These are phyloP conservation scores for Lordiphosa mommai DNA, from an alignment of 1,140 invertebrate species.

Conservation along the genomic window DNA sequence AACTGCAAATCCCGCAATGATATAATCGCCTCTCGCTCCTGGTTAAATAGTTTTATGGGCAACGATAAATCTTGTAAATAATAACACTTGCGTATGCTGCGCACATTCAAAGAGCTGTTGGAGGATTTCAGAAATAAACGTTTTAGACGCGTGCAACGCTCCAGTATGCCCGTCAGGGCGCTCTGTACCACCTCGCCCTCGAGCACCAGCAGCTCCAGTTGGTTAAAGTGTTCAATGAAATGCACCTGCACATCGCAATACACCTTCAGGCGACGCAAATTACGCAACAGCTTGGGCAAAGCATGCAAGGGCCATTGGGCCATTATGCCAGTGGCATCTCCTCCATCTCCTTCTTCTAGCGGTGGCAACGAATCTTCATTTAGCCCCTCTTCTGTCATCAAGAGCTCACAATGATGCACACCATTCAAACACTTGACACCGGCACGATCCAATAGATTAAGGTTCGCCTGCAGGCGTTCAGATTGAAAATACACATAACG, in stretches of 20 bases:
- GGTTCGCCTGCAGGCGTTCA: conserved; percentile 28
- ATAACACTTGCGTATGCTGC: background rate
- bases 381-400: background rate
- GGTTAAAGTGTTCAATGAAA: conserved; percentile 35
- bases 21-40: background rate
- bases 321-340: background rate
- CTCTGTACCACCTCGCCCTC: conserved; percentile 25
- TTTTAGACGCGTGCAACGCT: conserved; percentile 30
- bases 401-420: conserved; percentile 30
- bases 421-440: conserved; percentile 12
- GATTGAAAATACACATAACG: conserved; percentile 25
- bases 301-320: conserved; percentile 44
- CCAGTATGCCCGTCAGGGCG: conserved; percentile 35
- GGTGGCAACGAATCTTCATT: too few relatives aligned
- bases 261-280: conserved; percentile 23
- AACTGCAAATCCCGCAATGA: conserved; percentile 1
- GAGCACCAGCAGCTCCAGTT: conserved; percentile 24
- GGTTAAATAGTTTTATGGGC: conserved; percentile 14
- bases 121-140: conserved; percentile 17
- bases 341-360: background rate
- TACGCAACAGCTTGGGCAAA: conserved; percentile 35
- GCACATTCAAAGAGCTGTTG: background rate
- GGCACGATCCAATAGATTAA: conserved; percentile 30
- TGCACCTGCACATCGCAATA: conserved; percentile 42
- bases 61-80: conserved; percentile 13